A percentile compares a stretch with the other conserved stretches of the same genome.
Conservation (phyloP, 2,113 vertebrate genomes). For the Chitala chitala region DNA sequence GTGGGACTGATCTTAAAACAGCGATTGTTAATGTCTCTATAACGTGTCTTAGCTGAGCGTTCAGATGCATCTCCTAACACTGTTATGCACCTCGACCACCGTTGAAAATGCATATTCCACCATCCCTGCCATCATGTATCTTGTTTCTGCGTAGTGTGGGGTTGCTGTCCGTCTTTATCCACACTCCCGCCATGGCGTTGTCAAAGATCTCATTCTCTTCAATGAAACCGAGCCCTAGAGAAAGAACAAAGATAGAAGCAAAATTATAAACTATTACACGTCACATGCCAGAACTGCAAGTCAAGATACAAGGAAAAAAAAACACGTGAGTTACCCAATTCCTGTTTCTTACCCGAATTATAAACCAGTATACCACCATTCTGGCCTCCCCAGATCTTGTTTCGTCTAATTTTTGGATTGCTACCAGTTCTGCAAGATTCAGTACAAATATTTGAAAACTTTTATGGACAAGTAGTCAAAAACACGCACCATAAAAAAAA, state of each 20-base stretch:
- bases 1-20: no score
- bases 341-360: constrained; percentile 81
- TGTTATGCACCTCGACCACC: constrained; percentile 81
- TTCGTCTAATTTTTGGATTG: constrained; percentile 96
- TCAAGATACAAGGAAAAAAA: background rate
- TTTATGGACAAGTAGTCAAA: background rate
- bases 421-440: constrained; percentile 83
- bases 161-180: constrained; percentile 99
- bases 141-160: constrained; percentile 97
- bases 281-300: no score
- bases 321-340: background rate
- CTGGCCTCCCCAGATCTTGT: constrained; percentile 99
- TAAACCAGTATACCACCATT: constrained; percentile 98
- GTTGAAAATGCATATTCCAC: constrained; percentile 99
- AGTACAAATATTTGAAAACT: background rate
- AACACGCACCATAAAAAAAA: background rate
- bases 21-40: no score
- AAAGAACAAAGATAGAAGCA: background rate
- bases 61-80: no score
- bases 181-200: constrained; percentile 98
- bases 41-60: no score
- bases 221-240: constrained; percentile 89
- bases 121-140: constrained; percentile 96
- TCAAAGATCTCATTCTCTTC: constrained; percentile 99
- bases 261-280: background rate